Conservation (phyloP, 2,797 vertebrate species). For the Clarias platycephalus region DNA sequence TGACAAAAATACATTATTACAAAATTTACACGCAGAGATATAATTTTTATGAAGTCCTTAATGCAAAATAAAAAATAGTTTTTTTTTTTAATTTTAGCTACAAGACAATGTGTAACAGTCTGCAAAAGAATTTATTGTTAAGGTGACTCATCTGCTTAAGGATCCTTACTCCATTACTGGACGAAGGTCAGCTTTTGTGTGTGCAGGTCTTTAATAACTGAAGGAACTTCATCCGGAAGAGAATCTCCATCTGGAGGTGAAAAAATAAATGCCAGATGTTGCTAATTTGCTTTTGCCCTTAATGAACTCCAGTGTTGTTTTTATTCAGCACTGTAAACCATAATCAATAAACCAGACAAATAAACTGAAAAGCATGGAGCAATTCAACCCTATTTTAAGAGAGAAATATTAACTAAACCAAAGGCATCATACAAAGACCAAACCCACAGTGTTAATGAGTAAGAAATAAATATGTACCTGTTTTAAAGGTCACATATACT, state of each 20-base stretch:
- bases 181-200: background rate
- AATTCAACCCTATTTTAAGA: background rate
- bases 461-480: background rate
- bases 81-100: background rate
- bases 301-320: conserved; percentile 14
- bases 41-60: background rate
- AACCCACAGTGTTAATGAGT: background rate
- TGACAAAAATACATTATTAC: background rate
- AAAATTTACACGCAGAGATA: background rate
- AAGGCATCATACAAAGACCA: background rate
- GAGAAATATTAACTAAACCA: background rate
- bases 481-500: background rate
- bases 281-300: background rate
- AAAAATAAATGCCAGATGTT: background rate
- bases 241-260: background rate
- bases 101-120: background rate
- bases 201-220: background rate
- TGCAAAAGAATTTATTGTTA: background rate
- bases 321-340: background rate
- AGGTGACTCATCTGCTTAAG: background rate
- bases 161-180: background rate
- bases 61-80: background rate
- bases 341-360: conserved; percentile 2
- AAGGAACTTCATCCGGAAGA: background rate
- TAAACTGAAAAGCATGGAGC: background rate